A percentile compares a stretch with the other conserved stretches of the same genome.
These are phyloP conservation scores for Zaprionus bogoriensis DNA, from an alignment of 2,888 invertebrate species.

Conservation along the genomic window DNA sequence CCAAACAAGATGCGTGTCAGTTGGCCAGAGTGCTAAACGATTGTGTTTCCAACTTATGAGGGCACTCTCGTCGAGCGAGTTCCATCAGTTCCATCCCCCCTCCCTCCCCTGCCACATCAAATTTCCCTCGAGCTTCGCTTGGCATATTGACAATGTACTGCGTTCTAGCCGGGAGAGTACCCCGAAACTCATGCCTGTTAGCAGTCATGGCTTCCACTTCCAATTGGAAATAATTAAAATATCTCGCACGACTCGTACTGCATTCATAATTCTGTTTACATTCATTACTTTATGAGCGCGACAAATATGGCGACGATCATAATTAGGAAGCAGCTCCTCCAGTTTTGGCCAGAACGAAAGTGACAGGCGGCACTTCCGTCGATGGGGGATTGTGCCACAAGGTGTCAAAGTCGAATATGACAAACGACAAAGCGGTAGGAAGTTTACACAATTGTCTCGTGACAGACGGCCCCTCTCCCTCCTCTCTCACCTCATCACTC, in stretches of 20 bases:
- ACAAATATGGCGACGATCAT: conserved; percentile 50
- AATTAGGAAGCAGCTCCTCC: conserved; percentile 31
- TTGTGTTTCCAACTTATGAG: no score
- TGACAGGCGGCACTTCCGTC: conserved; percentile 66
- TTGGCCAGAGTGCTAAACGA: no score
- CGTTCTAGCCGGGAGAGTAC: not conserved
- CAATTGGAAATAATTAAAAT: conserved; percentile 77
- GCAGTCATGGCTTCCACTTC: conserved; percentile 52
- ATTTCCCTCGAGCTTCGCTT: no score
- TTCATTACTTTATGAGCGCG: conserved; percentile 54
- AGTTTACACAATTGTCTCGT: conserved; percentile 53
- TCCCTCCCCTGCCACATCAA: no score
- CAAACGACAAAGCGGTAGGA: conserved; percentile 49
- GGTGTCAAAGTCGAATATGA: conserved; percentile 42
- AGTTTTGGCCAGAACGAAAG: conserved; percentile 58
- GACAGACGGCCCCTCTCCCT: conserved; percentile 5
- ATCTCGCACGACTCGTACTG: conserved; percentile 46
- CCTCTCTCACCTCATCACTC: not conserved
- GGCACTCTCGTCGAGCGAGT: no score
- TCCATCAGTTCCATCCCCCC: no score
- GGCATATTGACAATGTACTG: no score
- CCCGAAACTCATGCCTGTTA: conserved; percentile 10
- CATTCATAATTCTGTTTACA: conserved; percentile 56
- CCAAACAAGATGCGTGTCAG: conserved; percentile 15
- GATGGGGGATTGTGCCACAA: conserved; percentile 10